Base-by-base conservation (phyloP, 2,888 invertebrate genomes). In the Lasioglossum zephyrum region DNA sequence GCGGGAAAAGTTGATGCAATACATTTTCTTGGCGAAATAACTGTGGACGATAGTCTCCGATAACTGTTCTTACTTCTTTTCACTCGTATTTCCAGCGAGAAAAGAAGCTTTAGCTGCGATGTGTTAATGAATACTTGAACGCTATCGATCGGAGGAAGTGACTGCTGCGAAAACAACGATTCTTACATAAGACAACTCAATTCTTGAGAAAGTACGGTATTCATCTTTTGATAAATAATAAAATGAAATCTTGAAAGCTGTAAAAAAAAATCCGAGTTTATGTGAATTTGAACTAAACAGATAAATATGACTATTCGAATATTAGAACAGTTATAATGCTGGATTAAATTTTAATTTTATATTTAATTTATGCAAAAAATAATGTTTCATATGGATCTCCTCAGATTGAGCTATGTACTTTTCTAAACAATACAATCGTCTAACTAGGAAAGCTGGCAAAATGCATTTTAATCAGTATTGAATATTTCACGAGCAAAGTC, bases 81-180 rank as follows among this genome's bases (percentile, higher is more conserved):
- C 39, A 18, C 53, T 22, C 16, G 16, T 26, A 26, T n/a, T 13
- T 5, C 11, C 18, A 26, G 47, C 26, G 39, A 18, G 47, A 41
- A 70, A 70, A 70, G 26, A 47, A 69, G 36, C 47, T 78, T 57
- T 72, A 41, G 69, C 74, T 49, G 53, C 49, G 74, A 80, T 53
- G 26, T 44, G 63, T 22, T 26, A 49, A 53, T 69, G 79, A 80
- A 80, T 80, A 74, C 66, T 80, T 80, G 26, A 80, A 53, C 66
- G 31, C 13, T 26, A 73, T 81, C 47, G 72, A 81, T 81, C 60
- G 47, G 31, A 11, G n/a, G n/a, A n/a, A 70, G 57, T 31, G 5
- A 72, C 22, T 53, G 36, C 5, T 39, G 53, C 44, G 13, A 41
- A 66, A 79, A 41, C 47, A 36, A 16, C 6, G 60, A 78, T 66